Conservation (phyloP, 2,888 invertebrate species). For the Eilema caniola region DNA sequence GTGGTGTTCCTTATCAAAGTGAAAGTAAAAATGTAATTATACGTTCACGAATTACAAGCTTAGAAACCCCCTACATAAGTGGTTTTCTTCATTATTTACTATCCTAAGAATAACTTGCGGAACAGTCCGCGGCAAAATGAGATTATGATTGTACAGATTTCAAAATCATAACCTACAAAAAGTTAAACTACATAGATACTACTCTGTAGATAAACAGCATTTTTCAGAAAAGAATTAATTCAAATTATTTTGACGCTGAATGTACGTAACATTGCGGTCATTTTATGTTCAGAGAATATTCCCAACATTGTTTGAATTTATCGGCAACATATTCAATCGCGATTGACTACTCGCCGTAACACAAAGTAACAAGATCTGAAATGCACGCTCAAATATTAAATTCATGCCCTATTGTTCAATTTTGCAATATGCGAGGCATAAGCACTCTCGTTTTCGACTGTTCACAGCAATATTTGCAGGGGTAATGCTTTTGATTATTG, state of each 20-base stretch:
- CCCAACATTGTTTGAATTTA: neutral
- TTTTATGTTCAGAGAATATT: neutral
- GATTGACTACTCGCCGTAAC: neutral
- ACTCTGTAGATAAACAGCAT: too few relatives aligned
- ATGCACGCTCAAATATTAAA: neutral
- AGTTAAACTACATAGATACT: too few relatives aligned
- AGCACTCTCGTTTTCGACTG: neutral
- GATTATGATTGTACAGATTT: too few relatives aligned
- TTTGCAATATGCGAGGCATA: constrained; percentile 2
- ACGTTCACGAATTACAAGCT: neutral
- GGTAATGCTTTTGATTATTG: neutral
- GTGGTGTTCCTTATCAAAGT: constrained; percentile 4
- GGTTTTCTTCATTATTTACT: neutral
- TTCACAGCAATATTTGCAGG: neutral
- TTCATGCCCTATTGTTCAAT: neutral
- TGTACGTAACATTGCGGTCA: neutral
- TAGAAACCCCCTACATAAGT: neutral
- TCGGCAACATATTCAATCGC: constrained; percentile 1
- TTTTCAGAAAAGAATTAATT: too few relatives aligned
- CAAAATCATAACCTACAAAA: too few relatives aligned
- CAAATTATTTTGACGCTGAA: neutral
- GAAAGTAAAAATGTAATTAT: neutral
- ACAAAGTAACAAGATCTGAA: neutral
- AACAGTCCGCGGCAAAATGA: too few relatives aligned
- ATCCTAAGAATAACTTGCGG: too few relatives aligned